phyloP scores from a whole-genome alignment of 2,888 invertebrate species.

The Dione vanillae region DNA sequence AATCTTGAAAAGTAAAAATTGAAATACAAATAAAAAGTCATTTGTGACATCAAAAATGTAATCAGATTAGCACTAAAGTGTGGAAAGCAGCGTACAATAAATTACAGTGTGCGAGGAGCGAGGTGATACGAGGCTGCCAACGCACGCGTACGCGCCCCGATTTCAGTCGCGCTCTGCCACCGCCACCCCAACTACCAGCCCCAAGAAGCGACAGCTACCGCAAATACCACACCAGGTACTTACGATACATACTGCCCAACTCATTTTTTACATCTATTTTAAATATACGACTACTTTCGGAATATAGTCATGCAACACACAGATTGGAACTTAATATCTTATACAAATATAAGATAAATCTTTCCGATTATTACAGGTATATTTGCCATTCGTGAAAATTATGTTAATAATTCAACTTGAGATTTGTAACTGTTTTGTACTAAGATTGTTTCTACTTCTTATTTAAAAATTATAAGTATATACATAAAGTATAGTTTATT shows the following conservation, averaged over 20 bases:
- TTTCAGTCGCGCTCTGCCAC: slow-evolving; percentile 95
- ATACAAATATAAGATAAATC: neutral
- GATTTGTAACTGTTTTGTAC: too few species aligned
- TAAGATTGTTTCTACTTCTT: neutral
- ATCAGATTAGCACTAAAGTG: slow-evolving; percentile 35
- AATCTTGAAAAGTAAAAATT: neutral
- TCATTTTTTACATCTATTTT: too few species aligned
- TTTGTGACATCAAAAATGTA: slow-evolving; percentile 26
- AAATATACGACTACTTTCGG: neutral
- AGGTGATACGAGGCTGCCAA: slow-evolving; percentile 73
- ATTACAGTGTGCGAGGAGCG: slow-evolving; percentile 55
- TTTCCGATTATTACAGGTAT: neutral
- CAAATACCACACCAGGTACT: slow-evolving; percentile 91
- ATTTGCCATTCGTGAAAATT: neutral
- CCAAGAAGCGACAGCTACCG: slow-evolving; percentile 98
- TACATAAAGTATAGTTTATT: slow-evolving; percentile 10
- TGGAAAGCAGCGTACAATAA: slow-evolving; percentile 43
- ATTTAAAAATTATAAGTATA: too few species aligned
- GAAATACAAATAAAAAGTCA: neutral
- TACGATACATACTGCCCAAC: neutral
- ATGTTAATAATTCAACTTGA: too few species aligned
- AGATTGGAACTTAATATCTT: neutral
- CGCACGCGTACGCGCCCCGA: slow-evolving; percentile 86
- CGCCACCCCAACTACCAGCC: slow-evolving; percentile 96
- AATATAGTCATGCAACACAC: neutral